These are phyloP conservation scores for Silurus asotus DNA, from an alignment of 2,113 vertebrate genomes.

Conservation along the genomic window DNA sequence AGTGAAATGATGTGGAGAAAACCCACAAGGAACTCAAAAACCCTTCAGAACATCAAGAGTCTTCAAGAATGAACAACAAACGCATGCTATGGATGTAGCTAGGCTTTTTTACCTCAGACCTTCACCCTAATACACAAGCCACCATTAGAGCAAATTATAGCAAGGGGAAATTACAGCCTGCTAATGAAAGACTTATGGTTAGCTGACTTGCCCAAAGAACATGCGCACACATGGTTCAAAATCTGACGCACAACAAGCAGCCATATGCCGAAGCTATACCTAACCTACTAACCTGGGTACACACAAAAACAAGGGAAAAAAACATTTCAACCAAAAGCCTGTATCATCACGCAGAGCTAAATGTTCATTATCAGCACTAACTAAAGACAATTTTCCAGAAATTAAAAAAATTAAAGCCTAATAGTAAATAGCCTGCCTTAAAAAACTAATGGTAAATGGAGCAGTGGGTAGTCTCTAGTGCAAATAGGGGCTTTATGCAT, in stretches of 20 bases:
- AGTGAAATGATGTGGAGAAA: not conserved
- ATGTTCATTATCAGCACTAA: not conserved
- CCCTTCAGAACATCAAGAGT: constrained; percentile 15
- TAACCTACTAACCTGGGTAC: not conserved
- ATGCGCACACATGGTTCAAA: not conserved
- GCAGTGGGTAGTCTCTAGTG: not conserved
- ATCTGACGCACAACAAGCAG: not conserved
- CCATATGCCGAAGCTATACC: not conserved
- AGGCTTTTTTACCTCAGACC: constrained; percentile 22
- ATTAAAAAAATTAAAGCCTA: no score
- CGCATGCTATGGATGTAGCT: constrained; percentile 9
- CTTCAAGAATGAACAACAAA: not conserved
- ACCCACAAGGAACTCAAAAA: not conserved
- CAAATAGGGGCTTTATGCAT: not conserved
- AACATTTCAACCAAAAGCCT: not conserved
- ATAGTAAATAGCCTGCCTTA: not conserved
- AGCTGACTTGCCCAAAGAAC: not conserved
- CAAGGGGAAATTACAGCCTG: constrained; percentile 40
- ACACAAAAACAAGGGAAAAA: not conserved
- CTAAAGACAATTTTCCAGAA: not conserved
- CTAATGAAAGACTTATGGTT: constrained; percentile 13
- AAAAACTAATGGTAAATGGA: not conserved
- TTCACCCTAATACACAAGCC: constrained; percentile 28
- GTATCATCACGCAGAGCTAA: not conserved
- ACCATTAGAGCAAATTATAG: constrained; percentile 24